phyloP scores from a whole-genome alignment of 2,113 vertebrate species.

The Porphyrio hochstetteri region DNA sequence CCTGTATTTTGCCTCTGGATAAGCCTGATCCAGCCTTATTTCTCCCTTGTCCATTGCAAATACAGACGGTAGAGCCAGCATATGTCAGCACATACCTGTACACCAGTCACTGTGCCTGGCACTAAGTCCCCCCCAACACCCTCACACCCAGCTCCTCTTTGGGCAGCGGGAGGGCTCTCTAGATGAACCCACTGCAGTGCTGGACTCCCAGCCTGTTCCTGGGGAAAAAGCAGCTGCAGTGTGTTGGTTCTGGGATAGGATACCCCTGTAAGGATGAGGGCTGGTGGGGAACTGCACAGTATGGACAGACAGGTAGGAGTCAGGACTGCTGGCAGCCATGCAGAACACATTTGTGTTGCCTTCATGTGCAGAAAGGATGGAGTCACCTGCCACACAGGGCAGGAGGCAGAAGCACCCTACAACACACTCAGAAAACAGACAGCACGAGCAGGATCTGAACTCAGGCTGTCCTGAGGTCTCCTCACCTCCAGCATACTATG shows the following conservation, averaged over 20 bases:
- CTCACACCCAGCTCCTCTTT: not conserved
- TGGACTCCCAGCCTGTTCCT: not conserved
- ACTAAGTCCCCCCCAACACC: too few species aligned
- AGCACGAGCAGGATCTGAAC: not conserved
- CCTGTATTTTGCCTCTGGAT: not conserved
- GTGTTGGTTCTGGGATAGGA: not conserved
- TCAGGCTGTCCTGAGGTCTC: not conserved
- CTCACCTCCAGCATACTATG: not conserved
- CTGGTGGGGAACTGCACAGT: not conserved
- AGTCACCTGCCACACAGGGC: not conserved
- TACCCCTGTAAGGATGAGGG: not conserved
- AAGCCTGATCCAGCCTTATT: not conserved
- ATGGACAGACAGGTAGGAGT: not conserved
- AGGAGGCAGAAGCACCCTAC: not conserved
- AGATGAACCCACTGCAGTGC: not conserved
- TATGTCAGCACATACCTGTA: fast-evolving
- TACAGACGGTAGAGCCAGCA: not conserved
- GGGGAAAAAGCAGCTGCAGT: fast-evolving
- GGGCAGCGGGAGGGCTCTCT: not conserved
- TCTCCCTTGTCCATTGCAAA: not conserved
- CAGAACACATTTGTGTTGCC: not conserved
- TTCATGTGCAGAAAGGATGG: not conserved
- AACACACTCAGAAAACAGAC: not conserved
- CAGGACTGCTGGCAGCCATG: not conserved
- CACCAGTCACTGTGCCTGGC: not conserved